phyloP scores from a whole-genome alignment of 2,113 vertebrate genomes.

The Chloropsis cyanopogon region DNA sequence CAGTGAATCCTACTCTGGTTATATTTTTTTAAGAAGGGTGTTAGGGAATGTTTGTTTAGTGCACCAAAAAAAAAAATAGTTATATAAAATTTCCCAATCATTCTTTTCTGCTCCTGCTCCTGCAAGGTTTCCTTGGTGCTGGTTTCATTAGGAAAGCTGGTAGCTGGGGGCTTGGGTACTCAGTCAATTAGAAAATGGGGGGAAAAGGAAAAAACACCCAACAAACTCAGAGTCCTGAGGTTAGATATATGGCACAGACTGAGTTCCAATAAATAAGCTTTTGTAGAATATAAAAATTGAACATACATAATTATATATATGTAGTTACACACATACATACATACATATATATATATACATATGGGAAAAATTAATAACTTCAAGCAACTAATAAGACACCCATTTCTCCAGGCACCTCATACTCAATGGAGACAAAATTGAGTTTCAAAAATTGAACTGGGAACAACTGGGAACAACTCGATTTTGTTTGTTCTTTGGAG shows the following conservation, averaged over 20 bases:
- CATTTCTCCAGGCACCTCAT: background rate
- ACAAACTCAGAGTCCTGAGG: background rate
- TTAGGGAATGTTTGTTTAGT: background rate
- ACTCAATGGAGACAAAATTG: background rate
- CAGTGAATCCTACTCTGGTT: conserved; percentile 19
- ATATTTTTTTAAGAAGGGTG: conserved; percentile 9
- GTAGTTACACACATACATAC: background rate
- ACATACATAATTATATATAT: background rate
- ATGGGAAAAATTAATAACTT: background rate
- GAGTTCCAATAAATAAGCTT: background rate
- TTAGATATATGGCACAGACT: background rate
- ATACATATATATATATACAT: background rate
- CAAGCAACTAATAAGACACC: background rate
- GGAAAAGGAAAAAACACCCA: background rate
- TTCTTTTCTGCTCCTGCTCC: background rate
- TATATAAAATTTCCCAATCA: background rate
- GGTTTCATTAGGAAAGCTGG: background rate
- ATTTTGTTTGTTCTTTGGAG: background rate
- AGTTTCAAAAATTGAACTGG: background rate
- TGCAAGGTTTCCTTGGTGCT: background rate
- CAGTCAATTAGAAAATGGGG: background rate
- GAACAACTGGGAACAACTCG: background rate
- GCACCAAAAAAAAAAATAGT: background rate
- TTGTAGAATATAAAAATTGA: background rate
- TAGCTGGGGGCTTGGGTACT: background rate